phyloP scores from a whole-genome alignment of 1,140 invertebrate species.

The Caenorhabditis briggsae region DNA sequence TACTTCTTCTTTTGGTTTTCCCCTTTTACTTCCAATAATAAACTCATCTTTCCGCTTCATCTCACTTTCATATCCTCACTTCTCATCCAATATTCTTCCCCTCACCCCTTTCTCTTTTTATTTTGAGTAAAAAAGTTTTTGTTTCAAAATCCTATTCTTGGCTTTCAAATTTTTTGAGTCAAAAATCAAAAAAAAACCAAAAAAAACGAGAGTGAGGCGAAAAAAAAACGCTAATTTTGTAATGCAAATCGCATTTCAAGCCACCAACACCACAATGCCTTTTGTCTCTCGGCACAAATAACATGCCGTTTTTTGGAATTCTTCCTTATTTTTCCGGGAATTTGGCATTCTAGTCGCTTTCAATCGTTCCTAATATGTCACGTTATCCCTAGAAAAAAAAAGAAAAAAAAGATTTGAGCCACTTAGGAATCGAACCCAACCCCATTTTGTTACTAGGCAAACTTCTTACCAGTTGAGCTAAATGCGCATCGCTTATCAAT shows the following conservation, averaged over 20 bases:
- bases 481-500: too few species aligned
- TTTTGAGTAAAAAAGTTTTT: conserved; percentile 19
- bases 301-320: neutral
- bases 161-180: neutral
- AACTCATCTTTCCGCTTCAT: conserved; percentile 37
- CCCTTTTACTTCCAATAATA: neutral
- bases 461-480: too few species aligned
- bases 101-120: neutral
- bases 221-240: conserved; percentile 3
- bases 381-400: too few species aligned
- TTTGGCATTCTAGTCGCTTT: too few species aligned
- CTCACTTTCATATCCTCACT: conserved; percentile 29
- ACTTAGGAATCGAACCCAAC: too few species aligned
- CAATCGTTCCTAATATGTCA: too few species aligned
- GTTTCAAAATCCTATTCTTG: neutral
- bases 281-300: neutral
- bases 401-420: too few species aligned
- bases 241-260: conserved; percentile 28
- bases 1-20: neutral
- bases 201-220: neutral
- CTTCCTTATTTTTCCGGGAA: neutral
- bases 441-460: too few species aligned
- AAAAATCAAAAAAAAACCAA: neutral
- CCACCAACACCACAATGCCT: neutral
- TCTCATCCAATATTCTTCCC: conserved; percentile 14